Evolutionary conservation across 2,797 vertebrate species (phyloP).

Genomic region (Botia kubotai): DNA sequence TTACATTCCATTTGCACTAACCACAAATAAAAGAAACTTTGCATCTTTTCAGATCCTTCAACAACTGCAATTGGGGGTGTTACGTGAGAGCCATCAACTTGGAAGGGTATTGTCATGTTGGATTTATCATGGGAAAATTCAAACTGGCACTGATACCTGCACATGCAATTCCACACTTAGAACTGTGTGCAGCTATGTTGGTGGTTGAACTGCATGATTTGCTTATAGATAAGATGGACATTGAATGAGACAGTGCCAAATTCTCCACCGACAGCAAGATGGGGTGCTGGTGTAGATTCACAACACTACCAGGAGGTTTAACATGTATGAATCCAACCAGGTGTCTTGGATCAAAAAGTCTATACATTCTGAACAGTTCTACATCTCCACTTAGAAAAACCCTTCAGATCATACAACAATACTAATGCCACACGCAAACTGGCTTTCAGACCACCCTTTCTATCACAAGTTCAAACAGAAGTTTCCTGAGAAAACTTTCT

Average conservation of each 20-base stretch:
- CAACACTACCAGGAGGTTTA: too few species aligned
- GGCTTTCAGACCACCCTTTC: conserved; percentile 20
- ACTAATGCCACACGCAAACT: not conserved
- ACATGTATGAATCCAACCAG: too few species aligned
- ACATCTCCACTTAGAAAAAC: not conserved
- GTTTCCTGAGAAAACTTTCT: not conserved
- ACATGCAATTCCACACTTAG: conserved; percentile 28
- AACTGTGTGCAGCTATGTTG: conserved; percentile 41
- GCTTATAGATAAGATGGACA: conserved; percentile 29
- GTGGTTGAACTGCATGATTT: conserved; percentile 44
- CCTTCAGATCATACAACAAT: conserved; percentile 26
- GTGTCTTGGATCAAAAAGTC: not conserved
- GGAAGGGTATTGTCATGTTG: not conserved
- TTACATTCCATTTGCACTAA: not conserved
- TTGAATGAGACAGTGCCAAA: not conserved
- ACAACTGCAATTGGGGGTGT: conserved; percentile 47
- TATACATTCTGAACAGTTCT: too few species aligned
- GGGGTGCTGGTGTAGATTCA: too few species aligned
- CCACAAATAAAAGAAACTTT: conserved; percentile 2
- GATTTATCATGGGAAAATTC: conserved; percentile 22
- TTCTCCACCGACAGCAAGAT: conserved; percentile 52
- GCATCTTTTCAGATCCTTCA: conserved; percentile 39
- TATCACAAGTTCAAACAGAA: not conserved
- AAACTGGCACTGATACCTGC: conserved; percentile 4
- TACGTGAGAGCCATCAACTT: conserved; percentile 2